Percentiles rank a stretch among this genome's conserved stretches.
Evolutionary conservation across 2,888 invertebrate genomes (phyloP).

Genomic region (Luperina nickerlii): DNA sequence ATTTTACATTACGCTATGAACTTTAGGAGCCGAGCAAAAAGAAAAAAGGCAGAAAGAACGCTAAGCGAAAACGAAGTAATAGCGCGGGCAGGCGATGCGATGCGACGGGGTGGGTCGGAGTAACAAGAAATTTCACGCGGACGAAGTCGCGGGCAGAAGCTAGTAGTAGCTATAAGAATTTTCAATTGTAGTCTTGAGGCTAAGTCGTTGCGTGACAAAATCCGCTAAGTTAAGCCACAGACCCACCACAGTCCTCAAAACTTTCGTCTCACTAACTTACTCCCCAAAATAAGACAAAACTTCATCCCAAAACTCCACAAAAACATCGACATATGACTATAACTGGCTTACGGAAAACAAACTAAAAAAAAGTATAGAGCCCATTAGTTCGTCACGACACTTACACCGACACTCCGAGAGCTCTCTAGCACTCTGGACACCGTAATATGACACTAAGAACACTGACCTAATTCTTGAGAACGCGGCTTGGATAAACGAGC

Average conservation of each 20-base stretch:
- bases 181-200: background rate
- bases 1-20: too few relatives aligned
- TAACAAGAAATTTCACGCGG: too few relatives aligned
- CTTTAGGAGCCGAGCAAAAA: too few relatives aligned
- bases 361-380: slow-evolving; percentile 45
- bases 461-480: slow-evolving; percentile 61
- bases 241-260: background rate
- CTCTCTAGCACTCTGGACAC: slow-evolving; percentile 50
- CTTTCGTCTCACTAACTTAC: slow-evolving; percentile 4
- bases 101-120: too few relatives aligned
- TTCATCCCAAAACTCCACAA: background rate
- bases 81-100: too few relatives aligned
- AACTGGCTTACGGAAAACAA: slow-evolving; percentile 5
- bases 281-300: background rate
- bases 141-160: too few relatives aligned
- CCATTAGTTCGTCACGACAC: slow-evolving; percentile 54
- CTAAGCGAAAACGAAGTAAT: too few relatives aligned
- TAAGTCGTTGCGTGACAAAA: background rate
- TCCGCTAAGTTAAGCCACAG: too few relatives aligned
- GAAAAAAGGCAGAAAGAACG: too few relatives aligned
- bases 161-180: background rate
- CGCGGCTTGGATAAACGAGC: slow-evolving; percentile 32
- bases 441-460: slow-evolving; percentile 62
- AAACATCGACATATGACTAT: slow-evolving; percentile 1
- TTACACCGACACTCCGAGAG: slow-evolving; percentile 45